Conservation (phyloP, 2,113 vertebrate genomes). For the Piprites chloris region DNA sequence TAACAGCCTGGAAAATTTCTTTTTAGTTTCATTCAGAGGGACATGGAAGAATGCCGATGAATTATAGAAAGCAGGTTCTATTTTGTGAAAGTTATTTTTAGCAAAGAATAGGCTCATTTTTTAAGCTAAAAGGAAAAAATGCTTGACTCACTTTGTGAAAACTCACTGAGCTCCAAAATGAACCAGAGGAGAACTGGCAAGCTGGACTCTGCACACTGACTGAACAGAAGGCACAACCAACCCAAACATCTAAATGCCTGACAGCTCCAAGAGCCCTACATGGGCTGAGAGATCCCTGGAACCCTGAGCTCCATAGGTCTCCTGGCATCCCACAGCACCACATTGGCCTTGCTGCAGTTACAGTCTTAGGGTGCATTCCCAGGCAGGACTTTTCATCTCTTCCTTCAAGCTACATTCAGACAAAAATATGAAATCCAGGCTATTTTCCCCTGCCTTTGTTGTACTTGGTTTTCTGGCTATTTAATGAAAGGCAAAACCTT, state of each 20-base stretch:
- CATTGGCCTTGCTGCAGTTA: fast-evolving
- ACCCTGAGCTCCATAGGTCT: fast-evolving
- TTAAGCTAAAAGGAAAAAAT: not conserved
- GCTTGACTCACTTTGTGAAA: not conserved
- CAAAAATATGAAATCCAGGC: not conserved
- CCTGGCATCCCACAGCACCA: not conserved
- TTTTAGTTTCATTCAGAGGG: not conserved
- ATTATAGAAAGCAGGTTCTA: constrained; percentile 47
- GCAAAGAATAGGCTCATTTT: constrained; percentile 9
- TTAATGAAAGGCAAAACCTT: not conserved
- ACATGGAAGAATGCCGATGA: not conserved
- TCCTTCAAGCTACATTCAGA: too few species aligned
- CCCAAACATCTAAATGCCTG: fast-evolving
- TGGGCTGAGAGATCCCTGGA: not conserved
- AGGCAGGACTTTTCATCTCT: too few species aligned
- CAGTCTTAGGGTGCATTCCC: fast-evolving
- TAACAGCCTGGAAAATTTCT: constrained; percentile 37
- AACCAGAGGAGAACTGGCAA: not conserved
- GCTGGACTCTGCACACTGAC: fast-evolving
- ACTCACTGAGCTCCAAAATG: not conserved
- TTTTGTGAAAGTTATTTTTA: constrained; percentile 50
- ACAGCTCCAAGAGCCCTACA: fast-evolving
- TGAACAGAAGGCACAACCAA: not conserved
- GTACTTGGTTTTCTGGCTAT: not conserved
- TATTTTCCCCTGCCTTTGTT: not conserved